Percentiles rank a stretch among this genome's conserved stretches.
Evolutionary conservation across 1,140 invertebrate species (phyloP).

Genomic region (Oscheius sp.): DNA sequence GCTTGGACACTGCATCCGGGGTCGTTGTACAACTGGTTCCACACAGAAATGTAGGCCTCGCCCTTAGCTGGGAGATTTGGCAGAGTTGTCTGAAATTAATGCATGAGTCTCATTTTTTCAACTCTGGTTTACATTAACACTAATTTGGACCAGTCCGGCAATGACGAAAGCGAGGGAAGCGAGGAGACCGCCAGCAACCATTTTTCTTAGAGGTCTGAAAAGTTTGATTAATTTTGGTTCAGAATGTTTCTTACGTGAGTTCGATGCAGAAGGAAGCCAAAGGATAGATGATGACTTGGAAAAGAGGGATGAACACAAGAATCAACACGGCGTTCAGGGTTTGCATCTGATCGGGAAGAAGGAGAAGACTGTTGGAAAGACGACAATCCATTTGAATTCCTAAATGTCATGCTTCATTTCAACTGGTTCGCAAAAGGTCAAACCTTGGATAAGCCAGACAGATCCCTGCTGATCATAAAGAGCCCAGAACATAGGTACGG

Average conservation of each 20-base stretch:
- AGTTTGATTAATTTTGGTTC: not conserved
- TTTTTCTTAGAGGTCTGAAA: conserved; percentile 71
- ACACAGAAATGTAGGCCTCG: conserved; percentile 71
- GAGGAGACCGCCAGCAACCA: conserved; percentile 77
- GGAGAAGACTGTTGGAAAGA: conserved; percentile 65
- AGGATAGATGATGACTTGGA: conserved; percentile 66
- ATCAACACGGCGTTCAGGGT: conserved; percentile 80
- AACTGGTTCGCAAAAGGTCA: not conserved
- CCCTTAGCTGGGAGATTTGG: conserved; percentile 68
- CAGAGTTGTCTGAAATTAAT: conserved; percentile 65
- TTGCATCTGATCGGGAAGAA: conserved; percentile 85
- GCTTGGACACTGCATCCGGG: conserved; percentile 38
- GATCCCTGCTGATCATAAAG: conserved; percentile 74
- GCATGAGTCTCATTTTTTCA: not conserved
- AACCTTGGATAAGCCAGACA: conserved; percentile 89
- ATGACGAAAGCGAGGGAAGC: conserved; percentile 78
- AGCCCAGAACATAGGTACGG: conserved; percentile 84
- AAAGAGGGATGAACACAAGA: conserved; percentile 80
- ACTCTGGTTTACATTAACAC: conserved; percentile 68
- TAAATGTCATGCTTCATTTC: not conserved
- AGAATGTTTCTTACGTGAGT: conserved; percentile 34
- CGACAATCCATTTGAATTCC: conserved; percentile 77
- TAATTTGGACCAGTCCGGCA: conserved; percentile 77
- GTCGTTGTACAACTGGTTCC: conserved; percentile 65
- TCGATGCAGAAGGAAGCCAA: conserved; percentile 31